Evolutionary conservation across 2,113 vertebrate species (phyloP), one percentile per base, ranked within the genome.

Genomic region (Calidris pugnax): DNA sequence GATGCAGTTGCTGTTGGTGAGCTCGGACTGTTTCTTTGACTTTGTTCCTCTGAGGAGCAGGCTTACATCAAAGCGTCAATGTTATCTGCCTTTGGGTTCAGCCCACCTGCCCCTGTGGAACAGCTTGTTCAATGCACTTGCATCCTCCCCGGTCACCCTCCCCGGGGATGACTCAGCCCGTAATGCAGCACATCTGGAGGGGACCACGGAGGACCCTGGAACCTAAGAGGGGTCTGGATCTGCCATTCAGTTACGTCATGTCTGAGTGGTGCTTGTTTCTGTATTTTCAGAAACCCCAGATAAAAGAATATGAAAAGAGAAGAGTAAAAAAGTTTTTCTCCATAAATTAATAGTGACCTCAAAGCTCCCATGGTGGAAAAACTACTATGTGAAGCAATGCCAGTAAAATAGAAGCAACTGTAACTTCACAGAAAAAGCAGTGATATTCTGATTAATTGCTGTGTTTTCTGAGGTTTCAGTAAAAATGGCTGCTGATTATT

Each of bases 401-500:
- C 83, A 87, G 87, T 92, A 89, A 93, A 96, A 86, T 56, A 87
- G 64, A 79, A 92, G 80, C 72, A 92, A 93, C 63, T 78, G 59
- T 76, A 93, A 69, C 87, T 95, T 94, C 85, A 89, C 62, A 93
- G 89, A 83, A 96, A 96, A 91, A 93, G 32, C 92, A 95, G 78
- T 80, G 78, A 92, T 95, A 93, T 71, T 93, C 84, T 93, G 95
- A 95, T 96, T 94, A 94, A 96, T 91, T 90, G 79, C 85, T 90
- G 82, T 88, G 89, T 91, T 97, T 95, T 95, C 82, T 93, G 89
- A 92, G 50, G 74, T 96, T 97, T 97, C 91, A 79, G 94, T 96
- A 92, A 95, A 96, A 97, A 96, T 87, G 87, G 90, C 92, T 96
- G 87, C 87, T 95, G 89, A 95, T 97, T 92, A 96, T 89, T 95